Percentiles rank a stretch among this genome's conserved stretches.
These are phyloP conservation scores for Lissocephala sabroskyi DNA, from an alignment of 2,888 invertebrate genomes.

Conservation along the genomic window DNA sequence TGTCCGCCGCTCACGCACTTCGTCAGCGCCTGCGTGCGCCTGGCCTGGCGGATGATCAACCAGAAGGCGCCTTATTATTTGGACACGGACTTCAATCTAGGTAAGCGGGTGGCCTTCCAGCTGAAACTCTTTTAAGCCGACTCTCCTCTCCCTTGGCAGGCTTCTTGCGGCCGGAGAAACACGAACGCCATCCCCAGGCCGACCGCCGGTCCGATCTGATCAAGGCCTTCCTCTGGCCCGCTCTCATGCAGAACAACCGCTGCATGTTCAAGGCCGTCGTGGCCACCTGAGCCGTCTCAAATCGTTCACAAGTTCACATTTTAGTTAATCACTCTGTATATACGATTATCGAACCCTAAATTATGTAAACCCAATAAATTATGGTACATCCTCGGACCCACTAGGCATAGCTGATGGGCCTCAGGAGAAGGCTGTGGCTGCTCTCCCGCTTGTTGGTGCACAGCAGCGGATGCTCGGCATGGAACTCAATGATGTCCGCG, in stretches of 20 bases:
- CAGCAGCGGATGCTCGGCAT: slow-evolving; percentile 60
- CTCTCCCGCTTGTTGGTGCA: slow-evolving; percentile 69
- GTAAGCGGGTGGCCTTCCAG: slow-evolving; percentile 64
- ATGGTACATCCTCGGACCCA: slow-evolving; percentile 1
- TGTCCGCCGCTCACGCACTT: slow-evolving; percentile 86
- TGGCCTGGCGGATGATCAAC: slow-evolving; percentile 90
- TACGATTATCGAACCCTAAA: slow-evolving; percentile 15
- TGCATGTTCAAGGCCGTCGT: slow-evolving; percentile 91
- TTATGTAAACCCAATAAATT: slow-evolving; percentile 28
- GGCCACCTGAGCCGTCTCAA: slow-evolving; percentile 76
- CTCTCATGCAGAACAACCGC: slow-evolving; percentile 82
- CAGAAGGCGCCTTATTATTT: slow-evolving; percentile 80
- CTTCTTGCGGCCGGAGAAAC: slow-evolving; percentile 81
- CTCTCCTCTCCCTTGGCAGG: slow-evolving; percentile 67
- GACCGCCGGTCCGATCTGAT: slow-evolving; percentile 83
- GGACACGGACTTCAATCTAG: slow-evolving; percentile 81
- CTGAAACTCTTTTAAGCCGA: no score
- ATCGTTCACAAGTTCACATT: background rate
- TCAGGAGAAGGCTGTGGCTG: slow-evolving; percentile 58
- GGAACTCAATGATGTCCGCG: slow-evolving; percentile 70
- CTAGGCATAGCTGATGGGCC: slow-evolving; percentile 57
- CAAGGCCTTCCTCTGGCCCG: slow-evolving; percentile 90
- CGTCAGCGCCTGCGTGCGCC: slow-evolving; percentile 85
- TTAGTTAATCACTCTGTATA: slow-evolving; percentile 42
- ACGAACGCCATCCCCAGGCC: slow-evolving; percentile 85